Evolutionary conservation across 1,140 invertebrate genomes (phyloP).

Genomic region (Meloidogyne floridensis): DNA sequence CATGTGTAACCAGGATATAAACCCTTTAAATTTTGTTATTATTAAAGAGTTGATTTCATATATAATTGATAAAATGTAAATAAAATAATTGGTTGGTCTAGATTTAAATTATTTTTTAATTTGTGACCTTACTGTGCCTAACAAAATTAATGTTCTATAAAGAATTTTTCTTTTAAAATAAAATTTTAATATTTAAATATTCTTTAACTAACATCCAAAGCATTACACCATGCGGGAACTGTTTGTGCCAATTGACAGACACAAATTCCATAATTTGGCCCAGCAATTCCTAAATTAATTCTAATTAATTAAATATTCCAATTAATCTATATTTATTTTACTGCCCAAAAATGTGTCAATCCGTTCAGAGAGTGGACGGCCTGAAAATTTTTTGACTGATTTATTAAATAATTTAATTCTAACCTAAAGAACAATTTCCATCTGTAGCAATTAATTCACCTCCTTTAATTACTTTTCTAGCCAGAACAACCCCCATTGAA

Average conservation of each 20-base stretch:
- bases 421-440: slow-evolving; percentile 62
- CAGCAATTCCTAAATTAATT: slow-evolving; percentile 49
- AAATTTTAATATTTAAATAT: background rate
- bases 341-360: slow-evolving; percentile 60
- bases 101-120: background rate
- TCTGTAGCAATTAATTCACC: slow-evolving; percentile 63
- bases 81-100: no score
- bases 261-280: slow-evolving; percentile 64
- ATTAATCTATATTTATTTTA: background rate
- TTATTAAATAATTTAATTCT: slow-evolving; percentile 2
- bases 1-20: slow-evolving; percentile 65
- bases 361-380: slow-evolving; percentile 45
- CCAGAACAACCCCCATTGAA: slow-evolving; percentile 52
- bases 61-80: no score
- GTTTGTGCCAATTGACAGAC: slow-evolving; percentile 65
- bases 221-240: slow-evolving; percentile 66
- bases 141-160: no score
- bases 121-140: no score
- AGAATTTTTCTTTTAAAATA: background rate
- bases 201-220: slow-evolving; percentile 48
- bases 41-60: no score
- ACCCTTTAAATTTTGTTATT: slow-evolving; percentile 11
- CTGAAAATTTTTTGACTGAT: background rate
- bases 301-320: background rate
- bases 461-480: slow-evolving; percentile 64